Evolutionary conservation across 2,888 invertebrate genomes (phyloP), one percentile per base, ranked within the genome.

Genomic region (Cantharis rustica): DNA sequence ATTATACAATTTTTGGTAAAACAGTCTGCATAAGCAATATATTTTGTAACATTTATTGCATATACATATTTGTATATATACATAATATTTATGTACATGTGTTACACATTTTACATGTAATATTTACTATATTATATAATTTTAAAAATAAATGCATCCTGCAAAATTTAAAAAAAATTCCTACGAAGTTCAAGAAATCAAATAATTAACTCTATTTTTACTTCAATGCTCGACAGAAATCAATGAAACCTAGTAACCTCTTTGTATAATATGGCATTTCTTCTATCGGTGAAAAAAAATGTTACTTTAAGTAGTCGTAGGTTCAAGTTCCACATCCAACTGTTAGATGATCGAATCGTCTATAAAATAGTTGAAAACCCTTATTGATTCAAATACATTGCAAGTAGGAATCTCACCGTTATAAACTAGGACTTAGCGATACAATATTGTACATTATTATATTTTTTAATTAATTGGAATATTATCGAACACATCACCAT

Each of bases 171-270:
- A 71, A 63, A 64, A 68, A 47, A 69, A 47, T 13, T 11, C 9
- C 68, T 63, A n/a, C n/a, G 73, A 76, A 77, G 77, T 77, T 77
- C 77, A 77, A 77, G 77, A 72, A 16, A 61, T 69, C 61, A 31
- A 62, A 71, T 71, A 74, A 77, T 61, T 63, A 74, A 31, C 26
- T 73, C 71, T 77, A 77, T 77, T 77, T 71, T 74, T 74, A 71
- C 31, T 16, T 61, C 71, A 61, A 62, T 61, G 61, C 70, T 68
- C 61, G 31, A 71, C 68, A 31, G 62, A 61, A 47, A 76, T 76
- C 71, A 62, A 75, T 75, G 20, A 15, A 61, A 70, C 20, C 47
- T 69, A 69, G 47, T 61, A 69, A 17, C 69, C 16, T 31, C 10
- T 15, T 68, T 23, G 20, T 10, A 68, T 23, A 23, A n/a, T 20